Percentiles rank a stretch among this genome's conserved stretches.
phyloP scores from a whole-genome alignment of 2,113 vertebrate genomes.

The Phodopus roborovskii region DNA sequence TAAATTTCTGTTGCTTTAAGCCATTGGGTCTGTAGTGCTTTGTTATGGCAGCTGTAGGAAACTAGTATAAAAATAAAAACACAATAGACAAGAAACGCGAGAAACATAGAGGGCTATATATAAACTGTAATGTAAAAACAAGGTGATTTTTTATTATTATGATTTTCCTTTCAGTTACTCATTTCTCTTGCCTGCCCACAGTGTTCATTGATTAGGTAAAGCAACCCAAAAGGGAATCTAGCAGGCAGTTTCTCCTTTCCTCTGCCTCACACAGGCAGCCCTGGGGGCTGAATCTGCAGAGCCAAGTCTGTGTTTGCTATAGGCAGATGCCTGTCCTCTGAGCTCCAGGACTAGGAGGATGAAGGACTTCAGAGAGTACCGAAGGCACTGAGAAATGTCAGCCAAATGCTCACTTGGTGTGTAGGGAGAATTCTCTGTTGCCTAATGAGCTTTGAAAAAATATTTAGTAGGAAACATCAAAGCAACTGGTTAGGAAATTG shows the following conservation, averaged over 20 bases:
- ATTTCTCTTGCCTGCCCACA: background rate
- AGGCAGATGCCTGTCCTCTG: background rate
- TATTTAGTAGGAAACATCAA: constrained; percentile 56
- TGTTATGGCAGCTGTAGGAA: background rate
- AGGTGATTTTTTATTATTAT: background rate
- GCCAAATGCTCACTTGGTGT: background rate
- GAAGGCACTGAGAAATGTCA: constrained; percentile 42
- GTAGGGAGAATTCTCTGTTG: constrained; percentile 5
- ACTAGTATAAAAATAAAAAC: background rate
- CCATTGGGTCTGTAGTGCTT: background rate
- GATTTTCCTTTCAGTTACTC: constrained; percentile 11
- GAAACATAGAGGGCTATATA: background rate
- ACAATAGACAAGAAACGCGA: background rate
- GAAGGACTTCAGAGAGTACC: background rate
- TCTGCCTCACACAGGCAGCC: background rate
- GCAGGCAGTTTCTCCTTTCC: background rate
- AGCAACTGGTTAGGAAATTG: constrained; percentile 38
- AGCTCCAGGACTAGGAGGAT: background rate
- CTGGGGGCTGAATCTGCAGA: background rate
- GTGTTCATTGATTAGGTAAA: constrained; percentile 10
- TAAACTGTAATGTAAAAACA: background rate
- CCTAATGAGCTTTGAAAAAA: constrained; percentile 57
- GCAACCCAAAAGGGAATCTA: background rate
- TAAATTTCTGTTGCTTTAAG: background rate
- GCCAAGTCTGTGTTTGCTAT: background rate